Conservation (phyloP, 2,797 vertebrate species). For the Lacerta bilineata region DNA sequence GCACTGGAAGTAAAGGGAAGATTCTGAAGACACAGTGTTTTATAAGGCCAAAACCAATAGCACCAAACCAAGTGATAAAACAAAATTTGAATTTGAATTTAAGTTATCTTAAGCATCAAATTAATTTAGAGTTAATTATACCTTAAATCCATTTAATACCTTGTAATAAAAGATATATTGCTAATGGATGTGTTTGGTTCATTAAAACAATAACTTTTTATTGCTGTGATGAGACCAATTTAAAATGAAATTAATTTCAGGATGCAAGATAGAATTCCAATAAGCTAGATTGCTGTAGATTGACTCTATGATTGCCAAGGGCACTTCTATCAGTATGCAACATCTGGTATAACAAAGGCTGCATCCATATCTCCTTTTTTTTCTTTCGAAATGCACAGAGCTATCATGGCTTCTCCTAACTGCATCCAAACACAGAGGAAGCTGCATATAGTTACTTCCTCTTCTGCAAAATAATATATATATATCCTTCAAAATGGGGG, state of each 20-base stretch:
- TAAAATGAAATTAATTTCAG: constrained; percentile 62
- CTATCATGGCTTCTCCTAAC: background rate
- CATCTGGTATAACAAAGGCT: constrained; percentile 49
- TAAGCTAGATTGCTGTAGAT: constrained; percentile 36
- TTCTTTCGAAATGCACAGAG: constrained; percentile 12
- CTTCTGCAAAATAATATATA: background rate
- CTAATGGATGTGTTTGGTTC: constrained; percentile 48
- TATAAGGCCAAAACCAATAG: constrained; percentile 18
- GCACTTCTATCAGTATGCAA: constrained; percentile 30
- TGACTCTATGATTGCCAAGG: constrained; percentile 45
- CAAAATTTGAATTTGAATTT: constrained; percentile 60
- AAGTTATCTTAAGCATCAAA: constrained; percentile 65
- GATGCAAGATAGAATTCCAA: constrained; percentile 58
- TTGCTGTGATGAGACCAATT: constrained; percentile 52
- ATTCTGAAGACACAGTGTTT: constrained; percentile 32
- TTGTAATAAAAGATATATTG: constrained; percentile 66
- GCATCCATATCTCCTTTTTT: background rate
- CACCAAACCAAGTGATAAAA: constrained; percentile 55
- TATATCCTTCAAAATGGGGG: background rate
- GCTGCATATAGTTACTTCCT: background rate
- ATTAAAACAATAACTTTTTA: constrained; percentile 69
- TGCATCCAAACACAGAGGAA: background rate
- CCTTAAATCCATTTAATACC: constrained; percentile 67
- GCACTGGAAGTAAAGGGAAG: constrained; percentile 32
- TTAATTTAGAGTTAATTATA: constrained; percentile 67